Base-by-base conservation (phyloP, 2,888 invertebrate genomes). In the Cheilosia scutellata region DNA sequence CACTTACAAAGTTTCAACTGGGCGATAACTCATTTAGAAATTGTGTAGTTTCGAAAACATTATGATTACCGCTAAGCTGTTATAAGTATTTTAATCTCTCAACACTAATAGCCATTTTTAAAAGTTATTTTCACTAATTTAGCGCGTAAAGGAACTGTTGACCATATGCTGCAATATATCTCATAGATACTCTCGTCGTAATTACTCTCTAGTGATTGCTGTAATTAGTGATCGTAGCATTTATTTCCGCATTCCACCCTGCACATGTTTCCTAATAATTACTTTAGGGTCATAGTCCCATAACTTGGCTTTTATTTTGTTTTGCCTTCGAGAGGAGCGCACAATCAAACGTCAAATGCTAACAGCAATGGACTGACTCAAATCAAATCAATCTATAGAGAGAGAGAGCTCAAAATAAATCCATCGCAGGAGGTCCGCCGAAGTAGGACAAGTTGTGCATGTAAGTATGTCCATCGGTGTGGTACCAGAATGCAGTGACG, bases 361-460 rank as follows among this genome's bases (percentile, higher is more conserved):
- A 47, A 47, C 44, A 68, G 66, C 74, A 74, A 74, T 74, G 62
- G 68, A 74, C 44, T 47, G 25, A n/a, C 42, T n/a, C n/a, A 68
- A 80, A 68, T 75, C 57, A 57, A 75, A 82, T 82, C 80, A 63
- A 82, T 75, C 68, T 75, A 44, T 60, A 25, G 53, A 42, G 16
- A 71, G 33, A 9, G 33, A 37, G 37, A 37, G 37, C 37, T 37
- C 37, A 37, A 33, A 33, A 9, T 7, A 7, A 33, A 37, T 25
- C 68, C 20, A 49, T 74, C 51, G 40, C 60, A 72, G 60, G 31
- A n/a, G 60, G 58, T 51, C 9, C 2, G 29, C 62, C 44, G 31
- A 80, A 74, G 66, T 80, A 62, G 75, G 80, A 66, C 80, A 68
- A 62, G 60, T 68, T 66, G 44, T 80, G 11, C 37, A 4, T 29